Base-by-base conservation (phyloP, 2,888 invertebrate genomes). In the Drosophila infuscata region DNA sequence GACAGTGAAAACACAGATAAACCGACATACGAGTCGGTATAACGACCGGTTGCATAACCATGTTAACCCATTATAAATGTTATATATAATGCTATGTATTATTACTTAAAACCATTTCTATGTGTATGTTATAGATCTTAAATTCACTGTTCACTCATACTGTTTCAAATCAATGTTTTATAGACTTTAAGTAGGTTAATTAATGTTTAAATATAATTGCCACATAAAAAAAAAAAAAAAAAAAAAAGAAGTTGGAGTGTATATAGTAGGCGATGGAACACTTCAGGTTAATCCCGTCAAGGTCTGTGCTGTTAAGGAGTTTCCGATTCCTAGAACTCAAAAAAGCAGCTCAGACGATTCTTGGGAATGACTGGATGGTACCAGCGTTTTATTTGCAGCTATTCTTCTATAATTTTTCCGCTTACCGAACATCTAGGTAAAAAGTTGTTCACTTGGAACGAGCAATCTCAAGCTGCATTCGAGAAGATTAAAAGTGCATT, bases 281-380 rank as follows among this genome's bases (percentile, higher is more conserved):
- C 46, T 25, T 25, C 20, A 46, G 25, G 46, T 25, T 25, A 46
- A 46, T 12, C 25, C 46, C 20, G 25, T 12, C 25, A 46, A 46
- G 7, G 46, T 25, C 1, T 5, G 46, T 12, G 46, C 46, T 15
- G 46, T 46, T 46, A 25, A 46, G 12, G 46, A 46, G 20, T 46
- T 46, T 46, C 46, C 46, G 12, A 25, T 25, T 46, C 46, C 25
- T 25, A 46, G 25, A n/a, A 46, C 46, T 20, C 46, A n/a, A n/a
- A 11, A 12, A 46, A 46, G 7, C 25, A 46, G 46, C 46, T 25
- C 2, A 20, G 20, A 46, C 25, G 46, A 20, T 20, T 46, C 11
- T 17, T 46, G 20, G 46, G 46, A 46, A 46, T 46, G 46, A 25
- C 46, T 20, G 46, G 46, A 46, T 46, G 46, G 46, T 46, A 46